phyloP scores from a whole-genome alignment of 1,140 invertebrate genomes.

The Nasonia vitripennis region DNA sequence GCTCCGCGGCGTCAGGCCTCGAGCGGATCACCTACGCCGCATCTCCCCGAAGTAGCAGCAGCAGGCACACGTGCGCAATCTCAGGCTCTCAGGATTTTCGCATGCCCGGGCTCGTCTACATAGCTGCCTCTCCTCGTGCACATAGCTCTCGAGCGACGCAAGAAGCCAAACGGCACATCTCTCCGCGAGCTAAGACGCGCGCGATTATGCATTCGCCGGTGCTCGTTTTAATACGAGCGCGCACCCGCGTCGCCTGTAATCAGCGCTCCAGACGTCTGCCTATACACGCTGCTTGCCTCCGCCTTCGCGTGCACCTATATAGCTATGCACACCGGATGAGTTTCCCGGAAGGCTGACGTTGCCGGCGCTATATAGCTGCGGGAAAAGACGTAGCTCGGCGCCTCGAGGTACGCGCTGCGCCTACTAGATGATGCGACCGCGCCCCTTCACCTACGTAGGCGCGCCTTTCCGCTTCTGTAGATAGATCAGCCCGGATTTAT shows the following conservation, averaged over 20 bases:
- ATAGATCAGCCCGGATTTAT: neutral
- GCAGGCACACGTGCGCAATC: constrained; percentile 21
- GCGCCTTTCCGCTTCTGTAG: neutral
- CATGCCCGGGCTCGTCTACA: constrained; percentile 20
- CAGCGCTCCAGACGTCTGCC: constrained; percentile 12
- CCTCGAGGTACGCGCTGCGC: neutral
- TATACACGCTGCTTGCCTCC: neutral
- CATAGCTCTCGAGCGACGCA: neutral
- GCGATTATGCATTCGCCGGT: constrained; percentile 42
- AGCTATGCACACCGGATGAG: neutral
- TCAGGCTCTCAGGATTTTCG: constrained; percentile 5
- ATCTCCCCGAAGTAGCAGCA: neutral
- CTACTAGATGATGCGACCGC: neutral
- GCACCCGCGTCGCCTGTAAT: constrained; percentile 16
- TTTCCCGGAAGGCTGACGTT: neutral
- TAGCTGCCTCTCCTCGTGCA: neutral
- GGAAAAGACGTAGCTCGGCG: neutral
- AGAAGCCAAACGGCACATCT: constrained; percentile 22
- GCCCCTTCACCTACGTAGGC: neutral
- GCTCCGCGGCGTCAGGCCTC: neutral
- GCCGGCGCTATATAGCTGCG: neutral
- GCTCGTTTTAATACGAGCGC: constrained; percentile 38
- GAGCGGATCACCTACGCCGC: constrained; percentile 2
- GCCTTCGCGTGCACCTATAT: neutral
- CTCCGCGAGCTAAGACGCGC: constrained; percentile 12